Evolutionary conservation across 2,888 invertebrate species (phyloP).

Genomic region (Leptinotarsa haldemani): DNA sequence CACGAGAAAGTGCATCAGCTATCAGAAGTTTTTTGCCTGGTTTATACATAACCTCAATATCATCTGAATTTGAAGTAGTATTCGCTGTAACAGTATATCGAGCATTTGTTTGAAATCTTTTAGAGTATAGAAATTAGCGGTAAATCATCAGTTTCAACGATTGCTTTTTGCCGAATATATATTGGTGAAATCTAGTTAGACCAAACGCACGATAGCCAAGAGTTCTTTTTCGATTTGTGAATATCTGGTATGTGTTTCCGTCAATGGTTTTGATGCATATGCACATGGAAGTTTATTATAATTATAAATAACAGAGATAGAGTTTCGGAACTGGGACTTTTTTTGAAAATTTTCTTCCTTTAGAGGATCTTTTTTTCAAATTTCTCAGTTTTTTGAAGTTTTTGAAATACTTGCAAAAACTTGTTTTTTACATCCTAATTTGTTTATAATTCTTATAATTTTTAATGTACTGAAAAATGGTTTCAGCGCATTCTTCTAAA

Average conservation of each 20-base stretch:
- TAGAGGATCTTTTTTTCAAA: no score
- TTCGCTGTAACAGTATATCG: conserved; percentile 25
- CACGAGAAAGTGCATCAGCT: conserved; percentile 21
- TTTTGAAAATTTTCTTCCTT: no score
- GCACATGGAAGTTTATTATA: neutral
- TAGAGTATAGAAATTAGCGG: conserved; percentile 16
- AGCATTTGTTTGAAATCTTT: neutral
- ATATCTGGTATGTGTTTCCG: neutral
- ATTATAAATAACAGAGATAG: no score
- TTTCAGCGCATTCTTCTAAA: no score
- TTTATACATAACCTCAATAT: conserved; percentile 32
- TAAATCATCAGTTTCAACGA: conserved; percentile 22
- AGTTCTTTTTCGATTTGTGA: neutral
- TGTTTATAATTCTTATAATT: no score
- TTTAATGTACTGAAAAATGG: no score
- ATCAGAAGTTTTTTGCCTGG: conserved; percentile 22
- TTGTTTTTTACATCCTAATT: no score
- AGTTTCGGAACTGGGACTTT: no score
- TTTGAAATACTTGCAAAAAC: no score
- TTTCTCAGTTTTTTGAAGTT: no score
- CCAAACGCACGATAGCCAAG: neutral
- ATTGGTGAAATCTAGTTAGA: neutral
- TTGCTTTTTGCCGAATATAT: conserved; percentile 35
- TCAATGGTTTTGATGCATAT: neutral
- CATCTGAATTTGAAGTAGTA: conserved; percentile 34